Evolutionary conservation across 2,888 invertebrate genomes (phyloP).

Genomic region (Agrochola macilenta): DNA sequence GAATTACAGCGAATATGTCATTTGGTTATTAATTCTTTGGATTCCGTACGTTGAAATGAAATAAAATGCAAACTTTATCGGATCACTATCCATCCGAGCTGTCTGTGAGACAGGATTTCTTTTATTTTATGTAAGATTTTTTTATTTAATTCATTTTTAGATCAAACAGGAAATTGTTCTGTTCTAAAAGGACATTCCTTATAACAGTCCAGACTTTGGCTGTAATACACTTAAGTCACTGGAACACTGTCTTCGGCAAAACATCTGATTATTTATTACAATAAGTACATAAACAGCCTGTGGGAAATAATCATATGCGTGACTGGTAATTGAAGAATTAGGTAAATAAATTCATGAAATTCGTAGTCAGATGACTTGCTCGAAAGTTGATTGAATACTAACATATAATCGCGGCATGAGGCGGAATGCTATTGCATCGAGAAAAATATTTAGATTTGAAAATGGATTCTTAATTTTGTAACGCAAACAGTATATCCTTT

Average conservation of each 20-base stretch:
- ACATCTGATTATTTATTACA: not conserved
- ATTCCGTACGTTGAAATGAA: not conserved
- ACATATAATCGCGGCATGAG: not conserved
- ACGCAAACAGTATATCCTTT: constrained; percentile 3
- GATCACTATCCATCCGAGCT: not conserved
- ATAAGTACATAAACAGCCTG: not conserved
- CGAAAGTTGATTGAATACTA: not conserved
- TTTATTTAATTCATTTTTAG: not conserved
- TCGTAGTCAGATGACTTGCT: not conserved
- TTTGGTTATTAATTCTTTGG: not conserved
- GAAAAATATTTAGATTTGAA: not conserved
- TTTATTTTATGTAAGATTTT: not conserved
- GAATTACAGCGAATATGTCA: constrained; percentile 10
- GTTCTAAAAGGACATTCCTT: not conserved
- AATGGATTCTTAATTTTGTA: constrained; percentile 10
- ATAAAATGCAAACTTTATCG: not conserved
- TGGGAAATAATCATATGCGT: not conserved
- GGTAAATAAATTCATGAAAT: not conserved
- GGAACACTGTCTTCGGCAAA: not conserved
- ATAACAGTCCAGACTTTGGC: not conserved
- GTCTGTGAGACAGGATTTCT: not conserved
- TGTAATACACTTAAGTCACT: not conserved
- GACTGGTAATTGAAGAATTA: constrained; percentile 1
- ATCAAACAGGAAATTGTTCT: not conserved
- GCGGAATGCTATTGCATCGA: not conserved